Percentiles rank a stretch among this genome's conserved stretches.
These are phyloP conservation scores for Hyphantria cunea DNA, from an alignment of 1,140 invertebrate genomes.

Conservation along the genomic window DNA sequence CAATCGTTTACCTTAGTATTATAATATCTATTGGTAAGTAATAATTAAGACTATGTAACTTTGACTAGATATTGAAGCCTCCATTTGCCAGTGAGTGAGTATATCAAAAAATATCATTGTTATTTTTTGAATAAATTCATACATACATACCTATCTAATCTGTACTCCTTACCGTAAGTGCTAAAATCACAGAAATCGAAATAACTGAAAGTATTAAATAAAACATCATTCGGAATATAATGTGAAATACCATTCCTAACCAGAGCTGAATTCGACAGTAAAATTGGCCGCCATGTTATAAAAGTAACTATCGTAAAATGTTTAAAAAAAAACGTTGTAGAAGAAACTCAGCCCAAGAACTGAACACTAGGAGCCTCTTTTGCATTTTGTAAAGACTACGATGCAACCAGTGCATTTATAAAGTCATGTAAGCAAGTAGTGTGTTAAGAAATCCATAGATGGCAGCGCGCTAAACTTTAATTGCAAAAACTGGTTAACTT, in stretches of 20 bases:
- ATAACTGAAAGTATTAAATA: neutral
- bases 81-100: neutral
- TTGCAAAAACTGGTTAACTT: conserved; percentile 13
- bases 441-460: conserved; percentile 57
- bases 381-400: conserved; percentile 15
- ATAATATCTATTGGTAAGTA: too few species aligned
- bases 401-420: conserved; percentile 14
- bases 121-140: too few species aligned
- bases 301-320: neutral
- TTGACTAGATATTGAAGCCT: too few species aligned
- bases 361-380: conserved; percentile 27
- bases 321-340: neutral
- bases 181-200: neutral
- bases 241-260: neutral
- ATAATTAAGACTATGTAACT: too few species aligned
- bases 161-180: neutral
- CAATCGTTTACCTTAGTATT: too few species aligned
- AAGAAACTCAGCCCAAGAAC: too few species aligned
- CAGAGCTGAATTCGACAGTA: neutral
- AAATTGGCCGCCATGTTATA: conserved; percentile 1
- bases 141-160: neutral
- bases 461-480: conserved; percentile 38
- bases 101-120: neutral
- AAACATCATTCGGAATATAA: neutral
- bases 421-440: conserved; percentile 38